Base-by-base conservation (phyloP, 2,797 vertebrate genomes). In the Miichthys miiuy region DNA sequence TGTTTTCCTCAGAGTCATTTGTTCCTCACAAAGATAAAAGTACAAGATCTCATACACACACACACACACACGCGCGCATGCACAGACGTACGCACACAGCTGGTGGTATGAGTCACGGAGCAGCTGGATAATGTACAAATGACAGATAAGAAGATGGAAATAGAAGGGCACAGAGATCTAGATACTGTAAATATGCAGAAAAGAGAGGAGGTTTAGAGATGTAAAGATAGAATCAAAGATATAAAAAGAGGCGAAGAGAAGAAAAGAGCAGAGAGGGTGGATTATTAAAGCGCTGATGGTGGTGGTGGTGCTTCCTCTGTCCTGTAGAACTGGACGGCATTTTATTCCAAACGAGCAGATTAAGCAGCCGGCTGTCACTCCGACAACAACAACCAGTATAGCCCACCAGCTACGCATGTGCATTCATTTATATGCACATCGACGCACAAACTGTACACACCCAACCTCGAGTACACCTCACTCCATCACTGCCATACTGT, bases 351-450 rank as follows among this genome's bases (percentile, higher is more conserved):
- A 55, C 14, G 3, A 73, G 68, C 56, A 76, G 71, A 81, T 57
- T 65, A 68, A 66, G 42, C 76, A 68, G 27, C 51, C 73, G 80
- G 76, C 69, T 87, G 87, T 88, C 71, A 73, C 52, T 72, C 42
- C 44, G 72, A n/a, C 60, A 68, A 64, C 51, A 65, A 64, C 48
- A 23, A 70, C 70, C 42, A 69, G 51, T 16, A n/a, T 5, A 51
- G 61, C 54, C 61, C 58, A 82, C 34, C 72, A 72, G 68, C 54
- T 21, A 61, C 60, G 30, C 64, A 50, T 55, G 18, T 75, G 41
- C 18, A 60, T 58, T 62, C 72, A 84, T 62, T 61, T 66, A 41
- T 54, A 66, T 72, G 18, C 17, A 67, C 63, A 44, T 30, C 38
- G 47, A 34, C 18, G 27, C 72, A 38, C 44, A 55, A 2, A 58